phyloP scores from a whole-genome alignment of 2,888 invertebrate species.

The Lithodes maja region DNA sequence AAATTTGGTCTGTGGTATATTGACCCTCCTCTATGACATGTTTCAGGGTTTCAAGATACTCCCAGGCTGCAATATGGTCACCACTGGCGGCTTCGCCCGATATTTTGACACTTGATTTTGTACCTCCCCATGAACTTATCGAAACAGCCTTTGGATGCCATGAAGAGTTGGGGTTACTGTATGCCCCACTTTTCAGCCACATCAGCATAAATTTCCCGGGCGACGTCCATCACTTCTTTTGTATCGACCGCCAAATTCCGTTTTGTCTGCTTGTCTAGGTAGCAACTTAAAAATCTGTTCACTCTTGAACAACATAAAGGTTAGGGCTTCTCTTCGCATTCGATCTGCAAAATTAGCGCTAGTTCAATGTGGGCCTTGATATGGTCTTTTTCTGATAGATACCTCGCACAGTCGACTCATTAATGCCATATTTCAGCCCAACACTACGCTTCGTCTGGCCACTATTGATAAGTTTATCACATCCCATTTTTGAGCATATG shows the following conservation, averaged over 20 bases:
- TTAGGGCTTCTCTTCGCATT: conserved; percentile 8
- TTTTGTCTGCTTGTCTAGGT: not conserved
- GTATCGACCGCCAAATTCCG: conserved; percentile 16
- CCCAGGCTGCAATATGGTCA: not conserved
- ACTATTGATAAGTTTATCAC: not conserved
- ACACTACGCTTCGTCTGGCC: not conserved
- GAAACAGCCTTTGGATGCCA: too few relatives aligned
- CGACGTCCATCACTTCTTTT: conserved; percentile 18
- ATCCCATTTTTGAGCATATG: not conserved
- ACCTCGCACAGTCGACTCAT: conserved; percentile 25
- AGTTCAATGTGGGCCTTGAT: not conserved
- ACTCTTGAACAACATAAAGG: conserved; percentile 13
- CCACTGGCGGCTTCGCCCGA: conserved; percentile 26
- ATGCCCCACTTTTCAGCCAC: not conserved
- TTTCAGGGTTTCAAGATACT: not conserved
- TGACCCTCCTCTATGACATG: not conserved
- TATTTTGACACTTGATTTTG: not conserved
- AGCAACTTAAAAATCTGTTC: conserved; percentile 16
- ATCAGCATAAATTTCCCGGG: conserved; percentile 21
- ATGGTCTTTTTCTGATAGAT: not conserved
- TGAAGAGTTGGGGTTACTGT: too few relatives aligned
- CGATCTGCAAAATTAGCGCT: not conserved
- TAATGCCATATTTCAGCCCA: not conserved
- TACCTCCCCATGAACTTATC: too few relatives aligned
- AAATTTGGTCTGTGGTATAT: too few relatives aligned